Base-by-base conservation (phyloP, 2,797 vertebrate species). In the Meda fulgida region DNA sequence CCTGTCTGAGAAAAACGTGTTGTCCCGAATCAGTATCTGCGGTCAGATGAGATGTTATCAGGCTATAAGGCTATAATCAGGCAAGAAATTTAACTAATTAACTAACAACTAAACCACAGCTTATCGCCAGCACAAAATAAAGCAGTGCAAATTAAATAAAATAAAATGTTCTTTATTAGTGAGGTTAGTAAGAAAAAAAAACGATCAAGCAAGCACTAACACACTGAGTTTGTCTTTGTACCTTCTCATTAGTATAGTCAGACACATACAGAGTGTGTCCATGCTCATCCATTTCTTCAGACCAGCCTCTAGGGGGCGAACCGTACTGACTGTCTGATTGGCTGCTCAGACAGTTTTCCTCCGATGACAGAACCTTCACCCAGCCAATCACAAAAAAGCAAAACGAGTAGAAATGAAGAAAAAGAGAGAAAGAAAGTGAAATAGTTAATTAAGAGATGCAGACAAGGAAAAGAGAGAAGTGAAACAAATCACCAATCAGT, bases 211-310 rank as follows among this genome's bases (percentile, higher is more conserved):
- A 40, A 43, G 34, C 38, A 78, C 8, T 7, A 34, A 80, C 23
- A 86, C 40, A 66, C n/a, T 7, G 10, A 58, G 18, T 66, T 34
- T 83, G 78, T 46, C 43, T 43, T 34, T 58, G 91, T 97, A 98
- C 98, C 98, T 98, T 99, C 95, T 98, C 97, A 93, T 97, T 97
- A 89, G 97, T 99, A 95, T 96, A 95, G 91, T 99, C 97, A 90
- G 96, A 98, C 93, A 98, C 95, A 92, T 98, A 99, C 91, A 98
- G 96, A n/a, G 95, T 98, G 92, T 98, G 97, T 91, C 97, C 97
- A 88, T 96, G 96, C 89, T 97, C 96, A 90, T 98, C 97, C 95
- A 97, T 93, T 91, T 98, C 97, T 96, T 99, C 97, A 78, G 96
- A 98, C 97, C 97, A 99, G 94, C 97, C 97, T 93, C 96, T 96